phyloP scores from a whole-genome alignment of 2,888 invertebrate species.

The Brachypalpus laphriformis region DNA sequence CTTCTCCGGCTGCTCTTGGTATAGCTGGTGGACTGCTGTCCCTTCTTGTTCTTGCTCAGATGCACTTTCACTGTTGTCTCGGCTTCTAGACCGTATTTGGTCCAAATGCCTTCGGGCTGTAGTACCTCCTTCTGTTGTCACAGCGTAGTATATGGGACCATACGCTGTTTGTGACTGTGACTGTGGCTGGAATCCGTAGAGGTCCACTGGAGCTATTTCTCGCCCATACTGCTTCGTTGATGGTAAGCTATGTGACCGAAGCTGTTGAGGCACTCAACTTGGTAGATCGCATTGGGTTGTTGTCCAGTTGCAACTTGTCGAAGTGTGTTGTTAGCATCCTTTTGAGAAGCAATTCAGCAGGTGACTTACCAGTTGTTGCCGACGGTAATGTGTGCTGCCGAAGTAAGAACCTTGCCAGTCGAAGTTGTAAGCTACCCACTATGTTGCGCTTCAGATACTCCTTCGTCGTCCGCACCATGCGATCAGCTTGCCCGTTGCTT shows the following conservation, averaged over 20 bases:
- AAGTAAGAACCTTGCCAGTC: not conserved
- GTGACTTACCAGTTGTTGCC: conserved; percentile 3
- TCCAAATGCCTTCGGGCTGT: not conserved
- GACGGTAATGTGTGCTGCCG: not conserved
- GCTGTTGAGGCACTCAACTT: too few species aligned
- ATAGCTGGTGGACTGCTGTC: not conserved
- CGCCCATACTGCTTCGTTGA: not conserved
- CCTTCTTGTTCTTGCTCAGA: not conserved
- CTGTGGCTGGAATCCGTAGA: not conserved
- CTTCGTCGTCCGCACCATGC: not conserved
- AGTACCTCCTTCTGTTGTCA: conserved; percentile 2
- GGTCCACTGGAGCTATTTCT: conserved; percentile 8
- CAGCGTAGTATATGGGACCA: not conserved
- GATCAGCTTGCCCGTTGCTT: conserved; percentile 5
- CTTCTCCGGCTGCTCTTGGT: not conserved
- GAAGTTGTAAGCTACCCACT: not conserved
- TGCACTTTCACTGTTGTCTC: not conserved
- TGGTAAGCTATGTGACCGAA: not conserved
- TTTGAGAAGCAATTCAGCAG: not conserved
- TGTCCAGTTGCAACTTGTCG: not conserved
- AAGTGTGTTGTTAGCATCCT: not conserved
- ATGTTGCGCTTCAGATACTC: not conserved
- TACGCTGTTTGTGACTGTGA: not conserved
- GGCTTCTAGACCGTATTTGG: not conserved
- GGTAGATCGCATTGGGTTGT: not conserved